A percentile compares a stretch with the other conserved stretches of the same genome.
These are phyloP conservation scores for Copidosoma floridanum DNA, from an alignment of 1,140 invertebrate species.

Conservation along the genomic window DNA sequence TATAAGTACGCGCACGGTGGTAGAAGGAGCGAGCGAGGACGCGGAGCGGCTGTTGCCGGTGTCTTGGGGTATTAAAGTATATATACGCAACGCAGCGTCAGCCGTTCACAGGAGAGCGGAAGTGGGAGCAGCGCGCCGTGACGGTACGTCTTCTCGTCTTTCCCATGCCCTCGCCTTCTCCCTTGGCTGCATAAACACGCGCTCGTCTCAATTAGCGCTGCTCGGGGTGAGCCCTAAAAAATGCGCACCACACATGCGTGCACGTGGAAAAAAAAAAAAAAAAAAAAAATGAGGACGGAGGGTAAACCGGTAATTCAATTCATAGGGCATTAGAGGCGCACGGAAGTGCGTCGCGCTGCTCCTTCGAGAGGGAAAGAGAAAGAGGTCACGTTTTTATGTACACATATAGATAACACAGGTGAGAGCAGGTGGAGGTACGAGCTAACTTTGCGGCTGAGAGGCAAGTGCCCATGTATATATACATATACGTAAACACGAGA, in stretches of 20 bases:
- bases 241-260: no score
- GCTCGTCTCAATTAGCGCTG: no score
- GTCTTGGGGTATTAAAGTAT: no score
- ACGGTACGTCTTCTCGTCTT: neutral
- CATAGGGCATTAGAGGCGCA: conserved; percentile 15
- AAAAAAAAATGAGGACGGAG: neutral
- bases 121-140: conserved; percentile 14
- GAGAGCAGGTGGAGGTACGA: conserved; percentile 8
- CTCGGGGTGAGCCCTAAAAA: no score
- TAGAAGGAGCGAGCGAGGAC: neutral
- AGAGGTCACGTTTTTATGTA: no score
- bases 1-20: neutral
- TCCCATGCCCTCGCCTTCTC: neutral
- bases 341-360: neutral
- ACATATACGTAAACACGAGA: no score
- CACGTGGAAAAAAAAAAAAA: no score
- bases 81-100: no score
- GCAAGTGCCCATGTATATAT: no score
- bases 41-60: neutral
- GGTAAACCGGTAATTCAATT: conserved; percentile 29
- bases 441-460: no score
- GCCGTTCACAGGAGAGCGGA: no score
- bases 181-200: neutral
- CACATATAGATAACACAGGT: neutral
- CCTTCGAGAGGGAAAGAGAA: neutral